Percentiles rank a stretch among this genome's conserved stretches.
Conservation (phyloP, 2,888 invertebrate species). For the Eristalis intricaria region DNA sequence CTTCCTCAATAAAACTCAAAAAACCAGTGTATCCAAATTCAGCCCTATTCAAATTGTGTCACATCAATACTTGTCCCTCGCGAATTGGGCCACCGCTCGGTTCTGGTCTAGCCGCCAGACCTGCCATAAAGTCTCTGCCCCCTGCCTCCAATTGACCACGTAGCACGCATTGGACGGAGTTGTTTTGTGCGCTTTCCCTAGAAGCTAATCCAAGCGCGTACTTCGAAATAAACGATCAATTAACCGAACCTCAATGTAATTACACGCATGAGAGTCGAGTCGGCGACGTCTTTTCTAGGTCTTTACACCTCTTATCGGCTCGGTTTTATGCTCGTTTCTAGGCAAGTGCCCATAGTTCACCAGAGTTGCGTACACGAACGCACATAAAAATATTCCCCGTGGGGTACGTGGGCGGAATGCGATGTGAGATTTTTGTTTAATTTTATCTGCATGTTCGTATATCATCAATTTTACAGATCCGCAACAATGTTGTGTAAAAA, state of each 20-base stretch:
- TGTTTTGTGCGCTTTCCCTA: not conserved
- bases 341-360: slow-evolving; percentile 12
- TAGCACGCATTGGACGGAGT: not conserved
- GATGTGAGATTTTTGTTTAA: slow-evolving; percentile 12
- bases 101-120: not conserved
- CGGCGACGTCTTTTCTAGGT: not conserved
- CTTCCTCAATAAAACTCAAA: not conserved
- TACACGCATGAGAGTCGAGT: slow-evolving; percentile 3
- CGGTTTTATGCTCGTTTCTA: not conserved
- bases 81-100: not conserved
- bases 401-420: slow-evolving; percentile 43
- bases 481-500: not conserved
- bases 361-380: slow-evolving; percentile 15
- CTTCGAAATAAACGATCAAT: slow-evolving; percentile 22
- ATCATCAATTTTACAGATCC: slow-evolving; percentile 29
- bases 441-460: slow-evolving; percentile 10
- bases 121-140: not conserved
- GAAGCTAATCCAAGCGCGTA: not conserved
- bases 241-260: slow-evolving; percentile 3
- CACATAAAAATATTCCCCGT: slow-evolving; percentile 48
- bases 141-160: not conserved
- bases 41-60: not conserved
- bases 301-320: slow-evolving; percentile 22
- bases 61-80: not conserved
- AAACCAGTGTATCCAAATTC: not conserved